These are phyloP conservation scores for Sminthurides aquaticus DNA, from an alignment of 2,888 invertebrate species.

Conservation along the genomic window DNA sequence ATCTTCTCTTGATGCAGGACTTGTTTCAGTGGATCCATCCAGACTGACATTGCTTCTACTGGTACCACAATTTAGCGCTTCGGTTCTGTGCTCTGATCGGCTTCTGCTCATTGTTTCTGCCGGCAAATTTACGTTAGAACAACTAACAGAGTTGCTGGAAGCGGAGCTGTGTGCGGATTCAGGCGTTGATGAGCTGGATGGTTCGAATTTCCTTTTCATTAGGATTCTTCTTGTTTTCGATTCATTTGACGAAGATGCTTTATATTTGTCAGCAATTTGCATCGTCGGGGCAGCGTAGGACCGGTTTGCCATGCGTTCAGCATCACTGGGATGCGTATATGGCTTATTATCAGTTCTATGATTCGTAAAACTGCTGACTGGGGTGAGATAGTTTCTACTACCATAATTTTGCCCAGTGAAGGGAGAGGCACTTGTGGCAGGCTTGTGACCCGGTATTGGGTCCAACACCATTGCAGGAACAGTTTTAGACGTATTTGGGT, in stretches of 20 bases:
- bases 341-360: background rate
- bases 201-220: background rate
- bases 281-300: background rate
- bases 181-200: background rate
- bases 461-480: constrained; percentile 22
- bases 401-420: background rate
- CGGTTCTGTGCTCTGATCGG: background rate
- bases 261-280: background rate
- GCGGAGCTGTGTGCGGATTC: background rate
- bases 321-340: background rate
- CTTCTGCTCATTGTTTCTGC: background rate
- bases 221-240: background rate
- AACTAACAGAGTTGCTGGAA: background rate
- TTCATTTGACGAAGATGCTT: background rate
- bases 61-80: background rate
- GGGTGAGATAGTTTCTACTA: background rate
- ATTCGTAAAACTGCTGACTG: constrained; percentile 4
- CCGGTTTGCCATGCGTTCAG: background rate
- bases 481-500: constrained; percentile 21
- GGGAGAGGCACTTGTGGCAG: background rate
- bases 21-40: background rate
- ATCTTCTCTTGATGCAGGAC: constrained; percentile 9
- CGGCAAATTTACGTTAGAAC: background rate
- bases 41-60: constrained; percentile 1
- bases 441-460: constrained; percentile 11